A percentile compares a stretch with the other conserved stretches of the same genome.
These are phyloP conservation scores for Halocynthia roretzi DNA, from an alignment of 23 tunicate species.

Conservation along the genomic window DNA sequence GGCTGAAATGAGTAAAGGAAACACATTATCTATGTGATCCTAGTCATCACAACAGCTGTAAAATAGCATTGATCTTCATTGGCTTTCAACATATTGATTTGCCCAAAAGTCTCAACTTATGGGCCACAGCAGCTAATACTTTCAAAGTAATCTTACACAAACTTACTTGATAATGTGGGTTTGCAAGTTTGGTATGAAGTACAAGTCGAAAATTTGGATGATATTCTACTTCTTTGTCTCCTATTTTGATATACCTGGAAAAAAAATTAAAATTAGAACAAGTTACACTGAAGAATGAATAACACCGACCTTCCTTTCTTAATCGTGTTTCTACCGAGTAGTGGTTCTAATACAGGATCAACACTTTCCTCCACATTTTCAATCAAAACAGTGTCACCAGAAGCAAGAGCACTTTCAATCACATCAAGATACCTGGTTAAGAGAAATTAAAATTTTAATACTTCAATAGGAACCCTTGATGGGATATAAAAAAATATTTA, in stretches of 20 bases:
- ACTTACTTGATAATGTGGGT: conserved; percentile 95
- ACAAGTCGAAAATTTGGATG: conserved; percentile 90
- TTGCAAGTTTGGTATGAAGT: conserved; percentile 94
- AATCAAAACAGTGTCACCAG: conserved; percentile 91
- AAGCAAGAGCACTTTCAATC: conserved; percentile 78
- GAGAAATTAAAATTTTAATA: too few species aligned
- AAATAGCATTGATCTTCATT: too few species aligned
- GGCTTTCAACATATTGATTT: too few species aligned
- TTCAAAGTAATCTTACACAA: too few species aligned
- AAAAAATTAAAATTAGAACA: background rate
- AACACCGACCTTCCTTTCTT: conserved; percentile 86
- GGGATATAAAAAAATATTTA: conserved; percentile 24
- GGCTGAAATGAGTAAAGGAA: conserved; percentile 43
- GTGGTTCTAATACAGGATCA: conserved; percentile 95
- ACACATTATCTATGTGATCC: background rate
- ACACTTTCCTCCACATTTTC: conserved; percentile 91
- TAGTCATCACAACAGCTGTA: too few species aligned
- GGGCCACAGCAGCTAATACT: too few species aligned
- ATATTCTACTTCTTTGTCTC: conserved; percentile 97
- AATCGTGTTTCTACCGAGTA: conserved; percentile 93
- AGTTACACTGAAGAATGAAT: background rate
- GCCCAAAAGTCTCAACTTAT: too few species aligned
- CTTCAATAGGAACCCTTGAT: too few species aligned
- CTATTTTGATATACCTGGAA: conserved; percentile 87
- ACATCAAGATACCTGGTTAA: conserved; percentile 67